Percentiles rank a stretch among this genome's conserved stretches.
Evolutionary conservation across 2,888 invertebrate genomes (phyloP).

Genomic region (Polymixis flavicincta): DNA sequence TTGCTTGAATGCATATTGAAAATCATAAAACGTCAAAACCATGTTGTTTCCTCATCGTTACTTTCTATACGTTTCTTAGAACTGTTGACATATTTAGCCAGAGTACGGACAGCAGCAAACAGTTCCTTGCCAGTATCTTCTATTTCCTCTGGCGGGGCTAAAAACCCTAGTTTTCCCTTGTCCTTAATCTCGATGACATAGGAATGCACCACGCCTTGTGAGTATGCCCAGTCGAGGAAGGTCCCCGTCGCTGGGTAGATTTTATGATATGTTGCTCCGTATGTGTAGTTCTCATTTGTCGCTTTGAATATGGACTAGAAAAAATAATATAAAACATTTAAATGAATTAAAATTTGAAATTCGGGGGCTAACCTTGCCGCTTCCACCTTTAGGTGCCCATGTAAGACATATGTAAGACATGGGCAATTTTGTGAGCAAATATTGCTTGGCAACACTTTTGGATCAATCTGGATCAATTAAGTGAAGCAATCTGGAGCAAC

Average conservation of each 20-base stretch:
- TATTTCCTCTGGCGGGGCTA: conserved; percentile 69
- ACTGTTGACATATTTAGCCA: conserved; percentile 63
- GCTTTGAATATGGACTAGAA: conserved; percentile 70
- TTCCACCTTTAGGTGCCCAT: too few relatives aligned
- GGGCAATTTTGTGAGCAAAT: too few relatives aligned
- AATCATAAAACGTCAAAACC: conserved; percentile 58
- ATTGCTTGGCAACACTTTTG: too few relatives aligned
- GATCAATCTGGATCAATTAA: too few relatives aligned
- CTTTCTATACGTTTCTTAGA: neutral
- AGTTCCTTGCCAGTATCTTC: conserved; percentile 69
- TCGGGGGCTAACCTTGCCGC: too few relatives aligned
- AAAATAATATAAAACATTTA: neutral
- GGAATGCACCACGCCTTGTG: conserved; percentile 64
- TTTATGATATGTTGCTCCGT: conserved; percentile 65
- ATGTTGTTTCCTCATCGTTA: conserved; percentile 35
- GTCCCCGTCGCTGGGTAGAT: conserved; percentile 71
- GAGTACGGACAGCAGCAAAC: conserved; percentile 60
- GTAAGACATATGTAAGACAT: too few relatives aligned
- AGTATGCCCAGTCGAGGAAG: conserved; percentile 72
- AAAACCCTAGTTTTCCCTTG: conserved; percentile 68
- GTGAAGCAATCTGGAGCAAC: too few relatives aligned
- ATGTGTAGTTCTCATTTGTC: conserved; percentile 61
- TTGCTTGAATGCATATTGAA: neutral
- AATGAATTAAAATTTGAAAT: too few relatives aligned
- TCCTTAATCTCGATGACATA: conserved; percentile 71